Base-by-base conservation (phyloP, 2,888 invertebrate genomes). In the Hedychridium roseum region DNA sequence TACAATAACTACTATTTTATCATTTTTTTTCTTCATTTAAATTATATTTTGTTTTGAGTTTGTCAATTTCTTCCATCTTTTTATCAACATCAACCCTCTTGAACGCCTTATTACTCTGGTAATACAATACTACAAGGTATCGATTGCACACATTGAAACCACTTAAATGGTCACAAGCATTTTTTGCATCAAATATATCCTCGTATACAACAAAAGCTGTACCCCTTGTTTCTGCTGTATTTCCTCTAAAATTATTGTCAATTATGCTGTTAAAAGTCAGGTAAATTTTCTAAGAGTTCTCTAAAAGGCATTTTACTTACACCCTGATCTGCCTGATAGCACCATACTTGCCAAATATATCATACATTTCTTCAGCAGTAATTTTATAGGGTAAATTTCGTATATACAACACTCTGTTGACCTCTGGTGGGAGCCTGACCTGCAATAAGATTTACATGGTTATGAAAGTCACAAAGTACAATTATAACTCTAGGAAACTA, bases 161-260 rank as follows among this genome's bases (percentile, higher is more conserved):
- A 43, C 97, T 97, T 43, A 99, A 82, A 80, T 99, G 98, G 79
- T 99, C 99, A 80, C 99, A 99, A 2, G 99, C 99, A 83, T 98
- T 98, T 81, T 99, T 99, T 0, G 99, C 99, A 85, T 99, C 99
- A 83, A 99, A 99, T 70, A 99, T 99, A 76, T 99, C 99, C 82
- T 99, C 99, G 80, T 97, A 99, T 0, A 99, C 96, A 35, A 99
- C 97, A 85, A 98, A 99, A 12, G 99, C 99, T 21, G 99, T 99
- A 40, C 99, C 99, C 79, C 96, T 87, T 0, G 97, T 96, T 80
- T 99, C 98, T 7, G 97, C 92, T 16, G 97, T 98, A 73, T 97
- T 98, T 1, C 98, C 98, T 21, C 91, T 95, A 80, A 26, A 85
- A 85, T 58, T 23, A 36, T n/a, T n/a, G n/a, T n/a, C n/a, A n/a